Percentiles rank a stretch among this genome's conserved stretches.
Conservation (phyloP, 2,113 vertebrate genomes). For the Colossoma macropomum region DNA sequence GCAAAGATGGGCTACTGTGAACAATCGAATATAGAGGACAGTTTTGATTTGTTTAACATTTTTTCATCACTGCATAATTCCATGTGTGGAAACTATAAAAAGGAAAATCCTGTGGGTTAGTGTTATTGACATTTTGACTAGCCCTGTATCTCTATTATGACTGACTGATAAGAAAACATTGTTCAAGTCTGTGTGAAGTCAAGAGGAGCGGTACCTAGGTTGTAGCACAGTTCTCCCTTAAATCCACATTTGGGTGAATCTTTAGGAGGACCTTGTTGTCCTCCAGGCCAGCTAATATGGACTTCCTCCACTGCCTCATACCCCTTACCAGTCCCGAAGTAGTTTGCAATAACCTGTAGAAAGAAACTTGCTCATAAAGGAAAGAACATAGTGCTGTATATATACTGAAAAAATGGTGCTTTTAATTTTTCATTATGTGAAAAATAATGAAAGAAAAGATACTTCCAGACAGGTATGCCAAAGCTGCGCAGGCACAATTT, state of each 20-base stretch:
- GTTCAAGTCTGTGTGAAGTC: neutral
- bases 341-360: constrained; percentile 58
- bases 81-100: too few species aligned
- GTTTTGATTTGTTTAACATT: too few species aligned
- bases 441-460: too few species aligned
- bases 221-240: constrained; percentile 49
- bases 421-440: neutral
- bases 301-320: constrained; percentile 53
- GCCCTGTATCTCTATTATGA: too few species aligned
- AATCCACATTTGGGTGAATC: constrained; percentile 60
- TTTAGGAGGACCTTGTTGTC: constrained; percentile 44
- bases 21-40: too few species aligned
- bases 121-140: too few species aligned
- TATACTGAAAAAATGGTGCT: neutral
- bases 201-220: constrained; percentile 35
- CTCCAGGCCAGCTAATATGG: constrained; percentile 54
- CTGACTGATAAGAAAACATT: too few species aligned
- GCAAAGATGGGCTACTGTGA: too few species aligned
- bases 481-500: too few species aligned
- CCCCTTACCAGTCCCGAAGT: constrained; percentile 56
- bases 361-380: neutral
- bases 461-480: too few species aligned
- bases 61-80: too few species aligned
- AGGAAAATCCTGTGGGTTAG: too few species aligned
- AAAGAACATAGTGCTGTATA: neutral